Evolutionary conservation across 2,113 vertebrate species (phyloP), one percentile per base, ranked within the genome.

Genomic region (Zootoca vivipara): DNA sequence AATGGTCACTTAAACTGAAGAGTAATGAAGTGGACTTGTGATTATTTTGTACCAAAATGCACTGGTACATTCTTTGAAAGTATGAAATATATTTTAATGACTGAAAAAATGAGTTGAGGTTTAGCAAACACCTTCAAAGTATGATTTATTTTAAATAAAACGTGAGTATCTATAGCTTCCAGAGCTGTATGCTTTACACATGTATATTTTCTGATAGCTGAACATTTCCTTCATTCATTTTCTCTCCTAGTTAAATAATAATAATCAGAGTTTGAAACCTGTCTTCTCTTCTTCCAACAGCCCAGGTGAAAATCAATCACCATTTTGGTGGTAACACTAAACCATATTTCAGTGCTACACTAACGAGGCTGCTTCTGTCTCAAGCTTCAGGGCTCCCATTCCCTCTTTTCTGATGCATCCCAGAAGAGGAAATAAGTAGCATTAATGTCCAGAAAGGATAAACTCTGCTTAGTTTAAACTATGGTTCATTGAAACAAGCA

Each of bases 1-100:
- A 0, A 18, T 46, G 35, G 4, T 26, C 4, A 67, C 56, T 64
- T 87, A 28, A 87, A 82, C 10, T 0, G 0, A 12, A 86, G 16
- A 87, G 35, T 80, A 90, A 83, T 56, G 64, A 16, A 67, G 65
- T 75, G n/a, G 78, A 65, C 46, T 89, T 85, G 52, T 70, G 15
- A 72, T 80, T 80, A 72, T 62, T 79, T 73, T 64, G 40, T 30
- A 69, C 46, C 12, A 33, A 2, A 2, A n/a, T 70, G 64, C 18
- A 62, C 10, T 64, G 58, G 16, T 65, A 15, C 38, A 28, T 24
- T 9, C 18, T 33, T 67, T 78, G 62, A 56, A 86, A n/a, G 12
- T 46, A 12, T 7, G 33, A 79, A 52, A 78, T 46, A 35, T n/a
- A 26, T 16, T 42, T 65, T 77, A 28, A 85, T 28, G 58, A 3